Evolutionary conservation across 92 coral and sea anemone species (phyloP), one percentile per base, ranked within the genome.

Genomic region (Desmophyllum pertusum): DNA sequence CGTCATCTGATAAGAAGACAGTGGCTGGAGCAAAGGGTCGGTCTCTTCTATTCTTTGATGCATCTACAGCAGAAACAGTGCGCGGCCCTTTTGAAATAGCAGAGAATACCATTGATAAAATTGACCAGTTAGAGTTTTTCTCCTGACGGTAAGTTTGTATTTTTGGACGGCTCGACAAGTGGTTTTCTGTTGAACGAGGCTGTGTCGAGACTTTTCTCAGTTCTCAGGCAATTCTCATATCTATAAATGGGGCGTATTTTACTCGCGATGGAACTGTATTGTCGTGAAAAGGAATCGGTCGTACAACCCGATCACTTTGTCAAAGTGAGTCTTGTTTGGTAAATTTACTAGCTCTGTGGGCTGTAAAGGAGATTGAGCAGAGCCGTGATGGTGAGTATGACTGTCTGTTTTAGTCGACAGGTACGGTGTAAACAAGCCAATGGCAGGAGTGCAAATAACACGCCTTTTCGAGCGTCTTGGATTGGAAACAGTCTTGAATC

Each of bases 101-200:
- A 33, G 9, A 11, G 9, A 35, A 72, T 25, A 30, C 36, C 21
- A 72, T 43, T 43, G 2, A 27, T 2, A 6, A 39, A n/a, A n/a
- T n/a, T n/a, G n/a, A n/a, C 17, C 65, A 61, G 51, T 70, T 81
- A 13, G 70, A 70, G 55, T 87, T 73, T n/a, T 73, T 74, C 90
- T 1, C 64, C 80, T 0, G 90, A 87, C 48, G 70, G 63, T 30
- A 43, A 45, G 48, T 81, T 75, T 65, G 70, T 81, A n/a, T 75
- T 87, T 35, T 76, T 65, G 87, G 90, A 23, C 86, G 83, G 1
- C 80, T 75, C 14, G 86, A 81, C 81, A 81, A 76, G 19, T 81
- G 86, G 86, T 81, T 80, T 61, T 87, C 68, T 6, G 90, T 81
- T 45, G n/a, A 6, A 5, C 38, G 51, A 59, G 46, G 33, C 10